These are phyloP conservation scores for Iselma pallidipennis DNA, from an alignment of 2,888 invertebrate species.

Conservation along the genomic window DNA sequence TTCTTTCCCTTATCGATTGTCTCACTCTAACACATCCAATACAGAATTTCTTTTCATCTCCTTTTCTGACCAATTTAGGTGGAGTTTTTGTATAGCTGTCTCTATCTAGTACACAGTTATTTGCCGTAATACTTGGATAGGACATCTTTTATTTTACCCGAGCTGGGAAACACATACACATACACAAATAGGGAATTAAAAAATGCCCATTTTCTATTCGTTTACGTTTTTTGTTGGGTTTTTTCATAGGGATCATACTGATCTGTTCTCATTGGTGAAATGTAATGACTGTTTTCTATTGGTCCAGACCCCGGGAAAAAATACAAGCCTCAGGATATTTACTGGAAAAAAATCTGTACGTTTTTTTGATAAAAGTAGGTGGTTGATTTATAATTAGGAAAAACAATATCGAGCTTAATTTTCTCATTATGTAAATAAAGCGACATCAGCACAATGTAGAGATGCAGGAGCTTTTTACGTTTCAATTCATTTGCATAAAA, in stretches of 20 bases:
- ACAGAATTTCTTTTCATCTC: background rate
- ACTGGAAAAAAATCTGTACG: background rate
- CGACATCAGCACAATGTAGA: background rate
- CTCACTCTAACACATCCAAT: conserved; percentile 2
- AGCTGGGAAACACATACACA: no score
- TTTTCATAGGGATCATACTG: background rate
- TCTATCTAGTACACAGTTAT: background rate
- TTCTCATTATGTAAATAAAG: conserved; percentile 42
- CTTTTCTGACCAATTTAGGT: background rate
- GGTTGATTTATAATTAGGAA: conserved; percentile 19
- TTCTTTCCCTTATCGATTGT: conserved; percentile 27
- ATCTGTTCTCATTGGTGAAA: background rate
- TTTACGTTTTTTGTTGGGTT: background rate
- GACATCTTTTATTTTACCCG: background rate
- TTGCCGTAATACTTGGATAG: background rate
- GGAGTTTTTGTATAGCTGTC: background rate
- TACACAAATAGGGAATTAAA: background rate
- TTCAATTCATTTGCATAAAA: background rate
- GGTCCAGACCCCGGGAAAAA: background rate
- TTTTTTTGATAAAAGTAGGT: background rate
- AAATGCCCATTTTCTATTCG: background rate
- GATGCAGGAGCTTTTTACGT: background rate
- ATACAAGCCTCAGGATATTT: background rate
- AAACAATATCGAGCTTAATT: conserved; percentile 33
- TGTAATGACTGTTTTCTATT: background rate